These are phyloP conservation scores for Lithophane ornitopus DNA, from an alignment of 2,888 invertebrate genomes.

Conservation along the genomic window DNA sequence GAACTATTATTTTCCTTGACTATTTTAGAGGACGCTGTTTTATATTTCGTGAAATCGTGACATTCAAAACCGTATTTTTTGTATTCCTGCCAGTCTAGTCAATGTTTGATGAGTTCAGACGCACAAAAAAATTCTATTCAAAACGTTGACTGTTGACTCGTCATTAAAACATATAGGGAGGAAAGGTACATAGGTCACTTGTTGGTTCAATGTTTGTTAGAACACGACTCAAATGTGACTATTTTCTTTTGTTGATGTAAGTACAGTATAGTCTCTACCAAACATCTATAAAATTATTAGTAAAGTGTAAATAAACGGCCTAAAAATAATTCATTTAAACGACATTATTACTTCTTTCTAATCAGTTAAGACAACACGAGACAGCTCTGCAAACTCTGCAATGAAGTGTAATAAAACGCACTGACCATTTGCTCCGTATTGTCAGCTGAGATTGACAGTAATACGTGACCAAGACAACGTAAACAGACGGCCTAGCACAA, in stretches of 20 bases:
- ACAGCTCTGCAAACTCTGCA: not conserved
- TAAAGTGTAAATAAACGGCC: not conserved
- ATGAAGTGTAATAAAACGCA: not conserved
- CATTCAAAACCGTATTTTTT: slow-evolving; percentile 13
- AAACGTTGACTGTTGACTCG: not conserved
- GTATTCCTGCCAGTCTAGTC: not conserved
- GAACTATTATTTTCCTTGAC: too few species aligned
- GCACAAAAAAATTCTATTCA: slow-evolving; percentile 25
- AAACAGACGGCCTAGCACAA: not conserved
- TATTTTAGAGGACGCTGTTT: not conserved
- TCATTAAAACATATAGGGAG: not conserved
- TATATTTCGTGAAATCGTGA: not conserved
- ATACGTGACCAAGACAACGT: slow-evolving; percentile 8
- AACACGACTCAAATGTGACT: not conserved
- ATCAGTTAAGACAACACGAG: not conserved
- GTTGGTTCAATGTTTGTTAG: not conserved
- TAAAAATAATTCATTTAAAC: too few species aligned
- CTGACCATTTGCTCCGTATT: not conserved
- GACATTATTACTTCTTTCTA: not conserved
- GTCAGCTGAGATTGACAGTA: slow-evolving; percentile 5
- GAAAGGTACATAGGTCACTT: not conserved
- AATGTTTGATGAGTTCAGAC: slow-evolving; percentile 19
- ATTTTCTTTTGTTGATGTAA: too few species aligned
- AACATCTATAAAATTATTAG: not conserved
- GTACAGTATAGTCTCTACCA: not conserved